These are phyloP conservation scores for Drosophila hamatofila DNA, from an alignment of 2,888 invertebrate species.

Conservation along the genomic window DNA sequence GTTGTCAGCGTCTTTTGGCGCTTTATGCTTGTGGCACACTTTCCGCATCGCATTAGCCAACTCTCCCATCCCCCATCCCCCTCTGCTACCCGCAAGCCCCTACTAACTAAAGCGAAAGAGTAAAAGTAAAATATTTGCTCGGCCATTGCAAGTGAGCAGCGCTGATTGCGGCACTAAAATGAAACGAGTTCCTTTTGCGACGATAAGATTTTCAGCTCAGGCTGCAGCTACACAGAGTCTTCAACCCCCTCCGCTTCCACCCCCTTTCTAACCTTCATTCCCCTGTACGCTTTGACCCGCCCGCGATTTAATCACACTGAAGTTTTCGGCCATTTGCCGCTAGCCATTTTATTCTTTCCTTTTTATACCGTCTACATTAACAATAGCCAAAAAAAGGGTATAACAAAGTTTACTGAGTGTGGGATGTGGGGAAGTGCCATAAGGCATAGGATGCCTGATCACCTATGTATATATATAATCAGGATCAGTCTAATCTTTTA, in stretches of 20 bases:
- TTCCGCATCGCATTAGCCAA: slow-evolving; percentile 68
- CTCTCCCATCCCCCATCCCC: background rate
- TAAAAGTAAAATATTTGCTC: slow-evolving; percentile 78
- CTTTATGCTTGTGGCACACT: slow-evolving; percentile 71
- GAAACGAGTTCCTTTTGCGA: slow-evolving; percentile 69
- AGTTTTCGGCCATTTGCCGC: slow-evolving; percentile 64
- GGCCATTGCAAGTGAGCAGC: slow-evolving; percentile 78
- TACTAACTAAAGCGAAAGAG: slow-evolving; percentile 58
- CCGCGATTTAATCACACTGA: slow-evolving; percentile 66
- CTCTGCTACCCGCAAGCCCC: too few relatives aligned
- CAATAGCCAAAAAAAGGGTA: slow-evolving; percentile 12
- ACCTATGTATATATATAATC: background rate
- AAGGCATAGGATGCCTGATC: background rate
- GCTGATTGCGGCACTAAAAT: slow-evolving; percentile 78
- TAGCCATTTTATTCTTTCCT: slow-evolving; percentile 39
- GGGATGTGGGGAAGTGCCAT: background rate
- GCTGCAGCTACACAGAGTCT: slow-evolving; percentile 2
- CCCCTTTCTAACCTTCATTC: background rate
- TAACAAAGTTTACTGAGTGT: background rate
- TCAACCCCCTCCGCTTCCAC: background rate
- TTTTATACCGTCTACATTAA: slow-evolving; percentile 19
- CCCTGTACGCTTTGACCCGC: background rate
- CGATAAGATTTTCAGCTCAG: slow-evolving; percentile 66
- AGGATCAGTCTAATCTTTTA: background rate
- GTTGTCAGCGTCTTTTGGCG: slow-evolving; percentile 71